These are phyloP conservation scores for Mus spicilegus DNA, from an alignment of 2,113 vertebrate genomes.

Conservation along the genomic window DNA sequence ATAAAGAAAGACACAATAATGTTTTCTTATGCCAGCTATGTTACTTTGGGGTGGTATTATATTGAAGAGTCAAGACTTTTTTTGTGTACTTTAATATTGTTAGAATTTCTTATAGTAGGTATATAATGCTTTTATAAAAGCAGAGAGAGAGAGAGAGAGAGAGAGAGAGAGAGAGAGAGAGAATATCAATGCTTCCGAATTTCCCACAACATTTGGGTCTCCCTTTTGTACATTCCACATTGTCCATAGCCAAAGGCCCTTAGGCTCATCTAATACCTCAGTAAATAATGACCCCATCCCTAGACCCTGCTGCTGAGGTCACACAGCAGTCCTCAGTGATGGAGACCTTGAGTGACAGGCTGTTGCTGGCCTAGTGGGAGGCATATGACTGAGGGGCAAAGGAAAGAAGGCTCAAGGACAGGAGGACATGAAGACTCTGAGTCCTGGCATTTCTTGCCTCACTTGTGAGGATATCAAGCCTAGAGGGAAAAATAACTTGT, in stretches of 20 bases:
- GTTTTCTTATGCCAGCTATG: not conserved
- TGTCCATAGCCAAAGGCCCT: not conserved
- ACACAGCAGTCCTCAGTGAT: not conserved
- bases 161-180: not conserved
- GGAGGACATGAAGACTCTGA: not conserved
- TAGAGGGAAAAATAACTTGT: conserved; percentile 1
- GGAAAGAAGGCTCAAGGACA: not conserved
- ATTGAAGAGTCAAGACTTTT: not conserved
- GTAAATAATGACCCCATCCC: not conserved
- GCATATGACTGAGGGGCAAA: not conserved
- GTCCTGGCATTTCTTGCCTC: not conserved
- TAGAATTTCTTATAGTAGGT: conserved; percentile 47
- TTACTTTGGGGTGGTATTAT: conserved; percentile 30
- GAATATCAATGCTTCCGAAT: not conserved
- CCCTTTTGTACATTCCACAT: not conserved
- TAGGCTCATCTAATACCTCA: not conserved
- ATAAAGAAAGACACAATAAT: not conserved
- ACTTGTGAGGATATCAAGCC: not conserved
- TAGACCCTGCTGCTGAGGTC: not conserved
- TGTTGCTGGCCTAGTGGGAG: conserved; percentile 1
- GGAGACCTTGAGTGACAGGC: not conserved
- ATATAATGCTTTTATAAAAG: not conserved
- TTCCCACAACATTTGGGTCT: not conserved
- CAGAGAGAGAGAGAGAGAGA: not conserved
- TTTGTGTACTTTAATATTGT: not conserved